A percentile compares a stretch with the other conserved stretches of the same genome.
Conservation (phyloP, 1,140 invertebrate species). For the Plectrocnemia conspersa region DNA sequence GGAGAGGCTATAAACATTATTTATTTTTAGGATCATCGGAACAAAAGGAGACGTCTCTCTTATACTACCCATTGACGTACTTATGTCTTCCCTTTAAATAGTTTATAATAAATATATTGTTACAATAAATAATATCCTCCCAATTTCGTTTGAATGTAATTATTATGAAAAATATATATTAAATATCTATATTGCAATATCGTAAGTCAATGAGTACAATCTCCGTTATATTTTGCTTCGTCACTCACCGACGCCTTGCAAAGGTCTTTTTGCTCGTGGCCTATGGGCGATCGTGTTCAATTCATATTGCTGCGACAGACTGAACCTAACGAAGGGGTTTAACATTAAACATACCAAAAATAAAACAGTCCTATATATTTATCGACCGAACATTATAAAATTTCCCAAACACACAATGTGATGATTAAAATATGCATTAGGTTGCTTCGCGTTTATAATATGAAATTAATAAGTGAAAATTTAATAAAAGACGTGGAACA, state of each 20-base stretch:
- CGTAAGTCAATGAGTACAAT: conserved; percentile 25
- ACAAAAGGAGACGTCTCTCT: conserved; percentile 1
- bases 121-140: neutral
- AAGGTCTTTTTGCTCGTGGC: conserved; percentile 25
- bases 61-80: conserved; percentile 1
- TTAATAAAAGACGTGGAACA: no score
- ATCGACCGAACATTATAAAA: no score
- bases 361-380: no score
- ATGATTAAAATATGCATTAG: no score
- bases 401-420: no score
- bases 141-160: no score
- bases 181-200: no score
- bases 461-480: no score
- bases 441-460: no score
- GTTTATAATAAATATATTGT: neutral
- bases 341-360: conserved; percentile 29
- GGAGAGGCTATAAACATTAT: neutral
- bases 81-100: no score
- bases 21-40: neutral
- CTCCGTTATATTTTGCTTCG: conserved; percentile 24
- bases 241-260: conserved; percentile 29
- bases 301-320: conserved; percentile 25
- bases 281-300: conserved; percentile 22
- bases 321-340: conserved; percentile 27
- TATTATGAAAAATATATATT: no score